These are phyloP conservation scores for Dipodomys spectabilis DNA, from an alignment of 2,113 vertebrate species.

Conservation along the genomic window DNA sequence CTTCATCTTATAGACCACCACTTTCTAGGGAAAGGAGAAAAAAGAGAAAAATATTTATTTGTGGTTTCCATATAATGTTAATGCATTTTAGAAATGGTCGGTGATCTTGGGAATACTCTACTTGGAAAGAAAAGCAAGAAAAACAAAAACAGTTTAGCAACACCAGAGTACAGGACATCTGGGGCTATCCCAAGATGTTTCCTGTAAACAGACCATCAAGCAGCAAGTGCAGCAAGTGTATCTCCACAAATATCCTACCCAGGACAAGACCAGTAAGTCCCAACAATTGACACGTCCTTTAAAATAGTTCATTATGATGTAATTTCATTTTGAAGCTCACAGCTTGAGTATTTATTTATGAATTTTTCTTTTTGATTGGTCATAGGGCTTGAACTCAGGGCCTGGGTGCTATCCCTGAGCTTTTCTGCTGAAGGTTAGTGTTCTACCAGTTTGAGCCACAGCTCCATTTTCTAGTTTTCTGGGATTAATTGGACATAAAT, in stretches of 20 bases:
- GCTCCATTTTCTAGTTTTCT: too few species aligned
- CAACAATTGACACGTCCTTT: neutral
- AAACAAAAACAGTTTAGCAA: neutral
- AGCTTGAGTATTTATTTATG: neutral
- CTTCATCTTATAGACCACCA: slow-evolving; percentile 80
- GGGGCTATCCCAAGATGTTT: neutral
- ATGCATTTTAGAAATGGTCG: slow-evolving; percentile 22
- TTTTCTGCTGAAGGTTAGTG: too few species aligned
- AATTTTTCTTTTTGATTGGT: too few species aligned
- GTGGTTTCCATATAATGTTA: slow-evolving; percentile 40
- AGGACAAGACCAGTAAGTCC: neutral
- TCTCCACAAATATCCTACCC: neutral
- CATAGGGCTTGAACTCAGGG: too few species aligned
- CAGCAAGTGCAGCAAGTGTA: neutral
- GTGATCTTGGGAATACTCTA: neutral
- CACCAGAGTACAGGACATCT: neutral
- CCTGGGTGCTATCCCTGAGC: too few species aligned
- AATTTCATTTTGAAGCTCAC: slow-evolving; percentile 22
- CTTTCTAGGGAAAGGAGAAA: slow-evolving; percentile 67
- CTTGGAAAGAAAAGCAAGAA: neutral
- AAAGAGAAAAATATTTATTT: slow-evolving; percentile 68
- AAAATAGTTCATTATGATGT: neutral
- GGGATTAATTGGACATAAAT: too few species aligned
- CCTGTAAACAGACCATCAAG: neutral
- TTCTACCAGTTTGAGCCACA: too few species aligned